Base-by-base conservation (phyloP, 23 tunicate genomes). In the Corella eumyota region DNA sequence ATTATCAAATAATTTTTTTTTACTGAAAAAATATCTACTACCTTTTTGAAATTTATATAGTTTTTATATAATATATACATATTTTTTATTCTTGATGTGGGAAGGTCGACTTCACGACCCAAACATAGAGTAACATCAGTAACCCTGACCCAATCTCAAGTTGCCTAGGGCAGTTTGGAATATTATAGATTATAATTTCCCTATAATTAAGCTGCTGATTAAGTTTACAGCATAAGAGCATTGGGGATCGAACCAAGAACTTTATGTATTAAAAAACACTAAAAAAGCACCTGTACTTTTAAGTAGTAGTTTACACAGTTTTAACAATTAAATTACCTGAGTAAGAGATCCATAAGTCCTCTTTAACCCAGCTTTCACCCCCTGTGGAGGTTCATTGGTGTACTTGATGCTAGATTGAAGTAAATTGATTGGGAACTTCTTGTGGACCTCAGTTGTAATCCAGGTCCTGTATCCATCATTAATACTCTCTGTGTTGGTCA, bases 381-480 rank as follows among this genome's bases (percentile, higher is more conserved):
- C 93, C 34, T 83, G 93, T 2, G 93, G 93, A 30, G 93, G 93
- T 44, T 83, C 93, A 36, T 77, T 77, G 58, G 93, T 83, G 72
- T 34, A 83, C 46, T 83, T 83, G 44, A 83, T 75, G 71, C 74
- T 55, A 32, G 83, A 48, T 45, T 83, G 93, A 0, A 83, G 83
- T n/a, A 83, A 66, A 37, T 83, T 83, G 62, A 83, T 83, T 22
- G 93, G 93, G 44, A 83, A 83, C 56, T 75, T 75, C 26, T 63
- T 68, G 66, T 83, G 93, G 25, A 69, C 76, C 35, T 83, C 93
- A 0, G 93, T 83, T 1, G 93, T 83, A 52, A 83, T 75, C 93
- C 93, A 83, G 17, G 77, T 67, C 56, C 83, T 64, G 72, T 74
- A 74, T 22, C 32, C 47, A 20, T 70, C 76, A 58, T 83, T 61